Conservation (phyloP, 2,797 vertebrate species). For the Fringilla coelebs region DNA sequence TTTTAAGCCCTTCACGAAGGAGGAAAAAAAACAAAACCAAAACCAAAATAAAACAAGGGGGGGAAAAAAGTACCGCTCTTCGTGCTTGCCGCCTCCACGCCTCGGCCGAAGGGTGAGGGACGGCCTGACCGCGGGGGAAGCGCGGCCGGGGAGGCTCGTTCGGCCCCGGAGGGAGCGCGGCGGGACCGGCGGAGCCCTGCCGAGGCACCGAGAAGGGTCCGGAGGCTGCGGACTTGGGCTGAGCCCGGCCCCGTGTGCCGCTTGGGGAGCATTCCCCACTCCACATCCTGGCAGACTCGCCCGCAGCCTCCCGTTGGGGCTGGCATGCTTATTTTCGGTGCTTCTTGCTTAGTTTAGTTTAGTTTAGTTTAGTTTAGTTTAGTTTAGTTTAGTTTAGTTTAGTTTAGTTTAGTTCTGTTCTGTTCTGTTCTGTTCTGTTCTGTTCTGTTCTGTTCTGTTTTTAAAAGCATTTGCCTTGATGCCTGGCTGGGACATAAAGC, state of each 20-base stretch:
- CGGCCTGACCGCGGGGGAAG: not conserved
- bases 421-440: no score
- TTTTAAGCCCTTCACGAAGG: not conserved
- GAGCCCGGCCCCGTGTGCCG: fast-evolving
- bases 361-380: no score
- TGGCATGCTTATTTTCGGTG: not conserved
- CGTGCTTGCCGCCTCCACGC: not conserved
- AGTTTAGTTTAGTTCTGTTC: no score
- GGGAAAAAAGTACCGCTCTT: no score
- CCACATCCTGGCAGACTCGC: not conserved
- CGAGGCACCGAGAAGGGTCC: fast-evolving
- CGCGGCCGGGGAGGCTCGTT: fast-evolving
- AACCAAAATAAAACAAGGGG: not conserved
- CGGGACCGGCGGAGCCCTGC: fast-evolving
- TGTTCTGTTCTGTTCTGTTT: no score
- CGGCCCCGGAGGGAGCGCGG: not conserved
- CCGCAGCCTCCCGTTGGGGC: not conserved
- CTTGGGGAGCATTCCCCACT: no score
- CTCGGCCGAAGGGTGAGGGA: no score
- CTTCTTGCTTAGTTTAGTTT: not conserved
- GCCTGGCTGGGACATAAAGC: not conserved
- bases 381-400: no score
- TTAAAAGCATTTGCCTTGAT: fast-evolving
- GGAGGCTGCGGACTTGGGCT: fast-evolving
- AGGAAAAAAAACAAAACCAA: fast-evolving